These are phyloP conservation scores for Silurus meridionalis DNA, from an alignment of 2,113 vertebrate genomes.

Conservation along the genomic window DNA sequence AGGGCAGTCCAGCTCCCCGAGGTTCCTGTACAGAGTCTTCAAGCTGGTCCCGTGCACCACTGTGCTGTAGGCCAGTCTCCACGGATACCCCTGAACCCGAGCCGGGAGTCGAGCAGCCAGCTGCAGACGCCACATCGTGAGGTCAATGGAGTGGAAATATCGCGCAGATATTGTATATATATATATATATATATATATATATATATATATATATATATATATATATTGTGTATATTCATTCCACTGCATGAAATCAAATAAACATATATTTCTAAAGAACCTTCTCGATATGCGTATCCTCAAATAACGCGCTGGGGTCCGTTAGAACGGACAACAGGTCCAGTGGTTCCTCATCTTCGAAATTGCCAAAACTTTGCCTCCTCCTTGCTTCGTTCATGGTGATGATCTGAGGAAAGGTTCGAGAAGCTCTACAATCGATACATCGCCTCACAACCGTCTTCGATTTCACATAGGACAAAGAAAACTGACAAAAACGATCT, in stretches of 20 bases:
- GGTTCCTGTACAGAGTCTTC: conserved; percentile 93
- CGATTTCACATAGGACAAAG: neutral
- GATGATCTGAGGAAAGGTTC: conserved; percentile 81
- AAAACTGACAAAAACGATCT: neutral
- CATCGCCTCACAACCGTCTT: no score
- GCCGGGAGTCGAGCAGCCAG: conserved; percentile 86
- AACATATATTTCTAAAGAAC: conserved; percentile 59
- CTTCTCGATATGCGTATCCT: conserved; percentile 92
- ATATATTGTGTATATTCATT: neutral
- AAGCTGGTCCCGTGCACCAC: conserved; percentile 91
- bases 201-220: no score
- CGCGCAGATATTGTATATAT: no score
- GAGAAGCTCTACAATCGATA: neutral
- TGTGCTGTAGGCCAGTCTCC: conserved; percentile 90
- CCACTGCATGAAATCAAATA: neutral
- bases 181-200: no score
- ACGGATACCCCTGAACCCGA: conserved; percentile 90
- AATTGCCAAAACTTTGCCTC: conserved; percentile 88
- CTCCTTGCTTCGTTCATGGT: conserved; percentile 94
- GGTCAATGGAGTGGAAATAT: neutral
- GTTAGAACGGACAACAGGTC: conserved; percentile 80
- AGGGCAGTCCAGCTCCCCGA: conserved; percentile 83
- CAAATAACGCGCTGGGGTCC: conserved; percentile 83
- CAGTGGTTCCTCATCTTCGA: conserved; percentile 76
- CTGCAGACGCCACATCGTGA: conserved; percentile 62